Base-by-base conservation (phyloP, 2,888 invertebrate species). In the Neuroscelio doddi region DNA sequence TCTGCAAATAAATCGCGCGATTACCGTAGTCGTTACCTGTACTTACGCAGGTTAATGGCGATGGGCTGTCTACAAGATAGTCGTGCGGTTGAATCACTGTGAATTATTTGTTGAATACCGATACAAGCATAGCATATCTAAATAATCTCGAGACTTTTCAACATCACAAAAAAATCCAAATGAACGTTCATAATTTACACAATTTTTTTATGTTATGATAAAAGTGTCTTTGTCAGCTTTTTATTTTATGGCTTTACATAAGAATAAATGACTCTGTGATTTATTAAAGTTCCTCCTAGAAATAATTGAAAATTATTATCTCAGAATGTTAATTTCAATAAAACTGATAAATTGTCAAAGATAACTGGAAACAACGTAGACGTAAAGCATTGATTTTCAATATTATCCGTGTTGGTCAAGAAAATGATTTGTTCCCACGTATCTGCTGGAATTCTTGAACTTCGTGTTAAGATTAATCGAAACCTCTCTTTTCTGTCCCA, bases 31-130 rank as follows among this genome's bases (percentile, higher is more conserved):
- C 65, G 68, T 64, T 66, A 69, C 66, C 56, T 61, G 58, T 66
- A 56, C 66, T 69, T 69, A 69, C 69, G 59, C 66, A 57, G 57
- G 63, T 66, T 66, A 69, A 69, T 66, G 64, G 61, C 49, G 69
- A 69, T 59, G 59, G 65, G 64, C 61, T 55, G 57, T 64, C 61
- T 58, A 63, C 65, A 49, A 53, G 63, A 41, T 69, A 69, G 61
- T 58, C 46, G 41, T 50, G 36, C 44, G 59, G 53, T 53, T 59
- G 53, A 61, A 66, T 69, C 63, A 61, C 44, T 30, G 27, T 64
- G 61, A 69, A 59, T 66, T 69, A 69, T 69, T 66, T 51, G 56
- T 59, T 52, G 32, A 56, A 45, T 7, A 26, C 30, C 49, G 32
- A 55, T 55, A 55, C 39, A 32, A 29, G 26, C 39, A 30, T 14